These are phyloP conservation scores for Callithrix jacchus DNA, from an alignment of 2,113 vertebrate genomes.

Conservation along the genomic window DNA sequence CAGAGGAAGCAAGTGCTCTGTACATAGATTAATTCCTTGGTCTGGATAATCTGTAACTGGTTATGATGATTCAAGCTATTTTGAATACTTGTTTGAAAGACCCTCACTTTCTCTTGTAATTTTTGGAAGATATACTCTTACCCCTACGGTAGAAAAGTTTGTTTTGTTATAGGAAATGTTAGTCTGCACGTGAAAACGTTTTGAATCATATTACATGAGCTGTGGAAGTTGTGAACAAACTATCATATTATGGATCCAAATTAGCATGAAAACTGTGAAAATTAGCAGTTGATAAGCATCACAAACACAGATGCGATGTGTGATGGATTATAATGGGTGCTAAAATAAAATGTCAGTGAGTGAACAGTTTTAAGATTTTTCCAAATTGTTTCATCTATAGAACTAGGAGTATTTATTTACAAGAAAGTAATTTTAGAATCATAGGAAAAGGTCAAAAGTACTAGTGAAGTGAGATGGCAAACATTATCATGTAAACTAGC, in stretches of 20 bases:
- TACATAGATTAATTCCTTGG: neutral
- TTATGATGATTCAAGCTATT: neutral
- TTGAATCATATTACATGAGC: neutral
- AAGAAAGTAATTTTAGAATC: neutral
- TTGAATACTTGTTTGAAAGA: neutral
- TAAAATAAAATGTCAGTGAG: neutral
- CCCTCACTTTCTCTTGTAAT: fast-evolving
- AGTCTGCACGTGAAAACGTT: neutral
- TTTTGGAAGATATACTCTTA: neutral
- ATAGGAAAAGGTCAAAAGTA: neutral
- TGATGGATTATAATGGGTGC: neutral
- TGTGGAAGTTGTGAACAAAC: neutral
- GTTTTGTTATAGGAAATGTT: neutral
- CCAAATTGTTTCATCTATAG: neutral
- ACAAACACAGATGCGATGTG: neutral
- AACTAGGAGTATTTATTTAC: neutral
- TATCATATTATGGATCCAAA: neutral
- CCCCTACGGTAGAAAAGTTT: neutral
- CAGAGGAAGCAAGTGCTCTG: fast-evolving
- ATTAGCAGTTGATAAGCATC: neutral
- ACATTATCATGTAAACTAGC: neutral
- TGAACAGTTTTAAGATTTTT: neutral
- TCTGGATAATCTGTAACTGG: neutral
- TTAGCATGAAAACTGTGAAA: conserved; percentile 22
- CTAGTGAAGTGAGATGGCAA: neutral